phyloP scores from a whole-genome alignment of 2,888 invertebrate species.

The Ptychoptera contaminata region DNA sequence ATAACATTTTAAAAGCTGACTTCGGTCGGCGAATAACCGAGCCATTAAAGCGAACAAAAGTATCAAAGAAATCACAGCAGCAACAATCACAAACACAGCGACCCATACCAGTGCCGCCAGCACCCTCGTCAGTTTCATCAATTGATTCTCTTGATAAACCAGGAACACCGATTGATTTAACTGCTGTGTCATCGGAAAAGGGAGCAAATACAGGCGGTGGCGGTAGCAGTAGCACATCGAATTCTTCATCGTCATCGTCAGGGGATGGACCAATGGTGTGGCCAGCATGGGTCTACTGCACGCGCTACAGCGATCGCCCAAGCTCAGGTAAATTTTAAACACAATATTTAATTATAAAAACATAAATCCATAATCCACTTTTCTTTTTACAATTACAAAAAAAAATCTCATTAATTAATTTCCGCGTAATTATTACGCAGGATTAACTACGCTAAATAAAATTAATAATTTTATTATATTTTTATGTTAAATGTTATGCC shows the following conservation, averaged over 20 bases:
- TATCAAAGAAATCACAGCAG: slow-evolving; percentile 9
- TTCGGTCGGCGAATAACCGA: slow-evolving; percentile 60
- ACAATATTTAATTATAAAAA: background rate
- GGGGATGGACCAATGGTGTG: slow-evolving; percentile 41
- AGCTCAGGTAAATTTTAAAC: slow-evolving; percentile 59
- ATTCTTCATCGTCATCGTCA: slow-evolving; percentile 19
- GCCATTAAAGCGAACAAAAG: slow-evolving; percentile 34
- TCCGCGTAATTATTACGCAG: no score
- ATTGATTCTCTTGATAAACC: no score
- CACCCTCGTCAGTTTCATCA: slow-evolving; percentile 7
- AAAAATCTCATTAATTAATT: no score
- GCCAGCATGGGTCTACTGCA: slow-evolving; percentile 99
- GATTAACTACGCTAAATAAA: no score
- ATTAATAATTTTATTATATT: no score
- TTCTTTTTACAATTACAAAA: no score
- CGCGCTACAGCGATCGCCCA: slow-evolving; percentile 81
- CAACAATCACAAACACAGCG: slow-evolving; percentile 21
- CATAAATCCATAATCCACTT: no score
- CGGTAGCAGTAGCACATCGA: background rate
- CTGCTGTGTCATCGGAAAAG: slow-evolving; percentile 30
- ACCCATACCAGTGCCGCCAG: slow-evolving; percentile 25
- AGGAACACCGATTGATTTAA: slow-evolving; percentile 18
- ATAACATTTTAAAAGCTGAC: slow-evolving; percentile 72
- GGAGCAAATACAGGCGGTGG: slow-evolving; percentile 29
- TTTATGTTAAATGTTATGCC: no score